phyloP scores from a whole-genome alignment of 2,888 invertebrate genomes.

The Eueremaeus valkanovi region DNA sequence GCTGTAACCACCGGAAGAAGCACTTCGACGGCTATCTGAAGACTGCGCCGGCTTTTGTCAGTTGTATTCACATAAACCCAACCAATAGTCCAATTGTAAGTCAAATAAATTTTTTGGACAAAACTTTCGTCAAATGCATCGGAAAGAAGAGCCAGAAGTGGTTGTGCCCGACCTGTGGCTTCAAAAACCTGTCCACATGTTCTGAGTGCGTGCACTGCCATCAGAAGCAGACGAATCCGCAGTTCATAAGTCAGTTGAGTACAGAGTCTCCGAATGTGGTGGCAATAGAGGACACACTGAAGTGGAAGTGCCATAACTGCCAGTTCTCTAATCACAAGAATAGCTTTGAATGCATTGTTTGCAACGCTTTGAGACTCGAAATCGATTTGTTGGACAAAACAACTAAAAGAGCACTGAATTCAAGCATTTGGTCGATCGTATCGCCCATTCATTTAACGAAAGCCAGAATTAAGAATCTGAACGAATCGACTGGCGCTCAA shows the following conservation, averaged over 20 bases:
- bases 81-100: conserved; percentile 7
- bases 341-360: conserved; percentile 5
- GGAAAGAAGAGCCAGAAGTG: conserved; percentile 47
- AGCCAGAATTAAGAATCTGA: not conserved
- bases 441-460: conserved; percentile 1
- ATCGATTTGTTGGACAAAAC: conserved; percentile 6
- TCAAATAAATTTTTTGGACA: conserved; percentile 46
- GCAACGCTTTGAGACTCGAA: conserved; percentile 14
- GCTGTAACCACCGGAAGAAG: not conserved
- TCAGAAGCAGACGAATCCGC: not conserved
- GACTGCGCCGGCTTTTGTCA: conserved; percentile 15
- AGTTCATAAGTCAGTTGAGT: not conserved
- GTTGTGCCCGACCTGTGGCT: conserved; percentile 45
- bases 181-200: conserved; percentile 46
- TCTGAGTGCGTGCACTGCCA: conserved; percentile 46
- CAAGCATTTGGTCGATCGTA: not conserved
- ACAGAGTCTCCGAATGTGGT: not conserved
- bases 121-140: conserved; percentile 47
- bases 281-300: not conserved
- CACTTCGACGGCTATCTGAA: not conserved
- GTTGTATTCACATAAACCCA: not conserved
- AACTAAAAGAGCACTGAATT: not conserved
- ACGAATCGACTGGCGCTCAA: not conserved
- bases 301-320: conserved; percentile 31
- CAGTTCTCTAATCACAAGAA: conserved; percentile 28